Conservation (phyloP, 2,888 invertebrate species). For the Melangyna quadrimaculata region DNA sequence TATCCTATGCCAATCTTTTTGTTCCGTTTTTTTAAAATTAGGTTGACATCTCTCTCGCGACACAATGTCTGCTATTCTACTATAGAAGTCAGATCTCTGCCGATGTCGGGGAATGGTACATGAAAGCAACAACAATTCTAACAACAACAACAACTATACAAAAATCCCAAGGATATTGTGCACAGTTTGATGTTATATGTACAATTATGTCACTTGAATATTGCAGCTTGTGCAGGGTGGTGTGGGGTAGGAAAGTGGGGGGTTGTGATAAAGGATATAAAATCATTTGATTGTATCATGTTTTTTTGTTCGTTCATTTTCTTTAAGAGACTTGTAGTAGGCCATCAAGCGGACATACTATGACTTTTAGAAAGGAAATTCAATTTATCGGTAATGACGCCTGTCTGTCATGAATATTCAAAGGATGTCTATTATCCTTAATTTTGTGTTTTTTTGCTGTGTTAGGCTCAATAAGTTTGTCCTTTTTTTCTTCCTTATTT, state of each 20-base stretch:
- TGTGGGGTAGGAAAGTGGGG: background rate
- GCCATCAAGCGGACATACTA: constrained; percentile 10
- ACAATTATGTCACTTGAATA: constrained; percentile 16
- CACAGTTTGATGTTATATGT: constrained; percentile 15
- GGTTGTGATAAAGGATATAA: background rate
- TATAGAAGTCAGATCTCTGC: background rate
- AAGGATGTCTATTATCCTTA: constrained; percentile 17
- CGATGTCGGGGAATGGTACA: background rate
- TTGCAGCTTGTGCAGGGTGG: background rate
- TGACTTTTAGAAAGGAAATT: constrained; percentile 34
- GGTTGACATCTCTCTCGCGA: constrained; percentile 59
- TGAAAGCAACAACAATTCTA: background rate
- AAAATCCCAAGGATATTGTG: constrained; percentile 11
- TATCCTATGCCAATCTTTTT: constrained; percentile 60
- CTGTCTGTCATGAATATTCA: constrained; percentile 49
- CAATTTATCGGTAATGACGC: constrained; percentile 63
- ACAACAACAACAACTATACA: background rate
- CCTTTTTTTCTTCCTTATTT: background rate
- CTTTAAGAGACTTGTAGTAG: constrained; percentile 2
- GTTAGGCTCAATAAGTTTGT: background rate
- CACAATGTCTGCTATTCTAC: constrained; percentile 46
- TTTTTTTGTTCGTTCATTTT: background rate
- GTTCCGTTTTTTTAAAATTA: constrained; percentile 50
- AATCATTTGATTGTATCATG: constrained; percentile 1
- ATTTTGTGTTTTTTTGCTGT: background rate